Percentiles rank a stretch among this genome's conserved stretches.
Evolutionary conservation across 2,113 vertebrate genomes (phyloP).

Genomic region (Lepus timidus): DNA sequence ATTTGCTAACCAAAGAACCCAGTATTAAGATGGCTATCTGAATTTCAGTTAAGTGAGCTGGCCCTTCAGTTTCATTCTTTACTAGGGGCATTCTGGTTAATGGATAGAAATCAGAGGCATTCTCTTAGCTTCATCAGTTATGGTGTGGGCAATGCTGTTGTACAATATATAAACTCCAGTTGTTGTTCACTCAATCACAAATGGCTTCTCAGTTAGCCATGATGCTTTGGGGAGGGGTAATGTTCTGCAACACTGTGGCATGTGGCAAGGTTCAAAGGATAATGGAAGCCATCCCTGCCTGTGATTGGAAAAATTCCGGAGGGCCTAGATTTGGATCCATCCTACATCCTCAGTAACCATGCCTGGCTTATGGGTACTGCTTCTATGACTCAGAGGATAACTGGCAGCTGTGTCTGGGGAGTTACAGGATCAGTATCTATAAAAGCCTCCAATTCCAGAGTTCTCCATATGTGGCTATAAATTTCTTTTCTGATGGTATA

Average conservation of each 20-base stretch:
- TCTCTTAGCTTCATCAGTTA: neutral
- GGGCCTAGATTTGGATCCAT: neutral
- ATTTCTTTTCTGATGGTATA: neutral
- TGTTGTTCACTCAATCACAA: neutral
- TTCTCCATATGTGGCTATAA: neutral
- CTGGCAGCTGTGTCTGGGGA: neutral
- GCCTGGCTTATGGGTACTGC: neutral
- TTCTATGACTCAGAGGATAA: neutral
- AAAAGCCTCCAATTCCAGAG: neutral
- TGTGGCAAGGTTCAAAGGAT: neutral
- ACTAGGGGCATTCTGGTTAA: neutral
- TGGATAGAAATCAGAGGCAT: neutral
- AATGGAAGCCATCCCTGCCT: neutral
- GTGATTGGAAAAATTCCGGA: neutral
- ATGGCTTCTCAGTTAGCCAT: neutral
- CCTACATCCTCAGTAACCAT: neutral
- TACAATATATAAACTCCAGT: neutral
- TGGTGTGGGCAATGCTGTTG: neutral
- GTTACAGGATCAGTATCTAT: neutral
- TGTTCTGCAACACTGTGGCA: neutral
- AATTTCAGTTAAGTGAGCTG: neutral
- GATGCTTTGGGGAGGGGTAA: neutral
- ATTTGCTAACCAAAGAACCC: neutral
- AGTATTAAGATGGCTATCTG: neutral
- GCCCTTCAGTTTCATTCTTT: neutral